These are phyloP conservation scores for Sturnira hondurensis DNA, from an alignment of 2,113 vertebrate species.

Conservation along the genomic window DNA sequence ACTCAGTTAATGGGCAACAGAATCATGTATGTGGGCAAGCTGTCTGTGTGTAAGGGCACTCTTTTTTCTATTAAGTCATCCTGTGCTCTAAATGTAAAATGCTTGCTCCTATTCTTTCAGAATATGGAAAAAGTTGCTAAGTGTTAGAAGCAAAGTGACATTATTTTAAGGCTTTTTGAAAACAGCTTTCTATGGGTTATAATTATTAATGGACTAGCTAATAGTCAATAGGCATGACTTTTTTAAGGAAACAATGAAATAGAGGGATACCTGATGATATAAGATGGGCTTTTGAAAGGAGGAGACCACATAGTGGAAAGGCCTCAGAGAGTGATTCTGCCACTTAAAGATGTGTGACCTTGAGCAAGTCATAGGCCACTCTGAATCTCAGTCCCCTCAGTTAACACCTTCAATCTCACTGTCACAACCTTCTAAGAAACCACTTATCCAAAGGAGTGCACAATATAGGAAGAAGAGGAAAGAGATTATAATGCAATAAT, in stretches of 20 bases:
- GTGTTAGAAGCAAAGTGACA: neutral
- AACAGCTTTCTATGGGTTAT: neutral
- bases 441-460: neutral
- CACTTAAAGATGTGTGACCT: neutral
- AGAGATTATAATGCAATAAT: too few relatives aligned
- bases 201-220: neutral
- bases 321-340: neutral
- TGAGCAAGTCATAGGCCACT: neutral
- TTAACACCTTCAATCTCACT: neutral
- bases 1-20: neutral
- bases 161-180: neutral
- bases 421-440: neutral
- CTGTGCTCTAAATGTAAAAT: neutral
- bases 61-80: neutral
- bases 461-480: too few relatives aligned
- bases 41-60: neutral
- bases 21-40: neutral
- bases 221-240: neutral
- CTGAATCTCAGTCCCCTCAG: neutral
- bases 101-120: neutral
- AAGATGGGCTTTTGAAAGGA: neutral
- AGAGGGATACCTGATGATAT: neutral
- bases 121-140: neutral
- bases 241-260: neutral
- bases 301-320: neutral